Conservation (phyloP, 64 coral and sea anemone genomes). For the Acropora yongei region DNA sequence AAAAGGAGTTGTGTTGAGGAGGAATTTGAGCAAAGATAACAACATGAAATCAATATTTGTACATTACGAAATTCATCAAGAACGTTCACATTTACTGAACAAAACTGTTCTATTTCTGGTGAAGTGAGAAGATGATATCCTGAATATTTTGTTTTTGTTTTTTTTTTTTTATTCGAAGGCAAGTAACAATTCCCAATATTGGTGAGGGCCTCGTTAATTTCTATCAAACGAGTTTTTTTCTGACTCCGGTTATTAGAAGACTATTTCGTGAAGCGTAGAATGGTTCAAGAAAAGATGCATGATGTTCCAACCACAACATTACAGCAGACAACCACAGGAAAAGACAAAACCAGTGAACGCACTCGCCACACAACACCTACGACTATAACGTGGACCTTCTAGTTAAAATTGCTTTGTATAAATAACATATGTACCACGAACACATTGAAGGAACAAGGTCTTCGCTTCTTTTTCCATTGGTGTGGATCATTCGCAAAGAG, state of each 20-base stretch:
- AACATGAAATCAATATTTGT: not conserved
- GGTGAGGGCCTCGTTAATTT: too few relatives aligned
- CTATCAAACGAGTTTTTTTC: too few relatives aligned
- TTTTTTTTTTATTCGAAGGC: not conserved
- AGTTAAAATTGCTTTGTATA: too few relatives aligned
- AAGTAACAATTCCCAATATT: too few relatives aligned
- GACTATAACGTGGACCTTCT: too few relatives aligned
- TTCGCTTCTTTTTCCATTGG: too few relatives aligned
- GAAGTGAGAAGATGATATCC: not conserved
- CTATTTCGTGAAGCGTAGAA: not conserved
- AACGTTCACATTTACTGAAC: not conserved
- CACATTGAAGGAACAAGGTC: too few relatives aligned
- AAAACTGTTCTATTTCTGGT: not conserved
- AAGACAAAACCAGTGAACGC: not conserved
- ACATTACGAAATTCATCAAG: not conserved
- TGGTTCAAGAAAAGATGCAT: not conserved
- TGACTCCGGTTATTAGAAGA: too few relatives aligned
- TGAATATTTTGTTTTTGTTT: not conserved
- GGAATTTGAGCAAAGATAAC: not conserved
- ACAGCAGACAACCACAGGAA: not conserved
- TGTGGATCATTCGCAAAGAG: too few relatives aligned
- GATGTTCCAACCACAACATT: constrained; percentile 18
- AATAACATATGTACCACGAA: too few relatives aligned
- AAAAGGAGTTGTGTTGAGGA: not conserved
- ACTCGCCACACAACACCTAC: not conserved